These are phyloP conservation scores for Spea multiplicata DNA, from an alignment of 2,113 vertebrate genomes.

Conservation along the genomic window DNA sequence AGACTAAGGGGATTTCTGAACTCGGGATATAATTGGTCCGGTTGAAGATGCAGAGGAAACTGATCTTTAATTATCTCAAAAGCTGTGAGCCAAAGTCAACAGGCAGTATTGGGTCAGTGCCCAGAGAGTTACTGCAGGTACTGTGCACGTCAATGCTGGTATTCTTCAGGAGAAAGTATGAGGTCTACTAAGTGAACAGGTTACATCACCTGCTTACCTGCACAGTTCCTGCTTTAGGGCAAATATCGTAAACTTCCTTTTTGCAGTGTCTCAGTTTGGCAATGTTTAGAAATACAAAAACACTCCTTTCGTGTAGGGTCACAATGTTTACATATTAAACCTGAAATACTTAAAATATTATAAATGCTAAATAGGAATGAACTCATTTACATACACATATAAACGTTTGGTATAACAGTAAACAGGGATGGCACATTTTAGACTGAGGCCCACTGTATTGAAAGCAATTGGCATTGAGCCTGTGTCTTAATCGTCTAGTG, in stretches of 20 bases:
- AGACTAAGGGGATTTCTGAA: not conserved
- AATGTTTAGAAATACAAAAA: not conserved
- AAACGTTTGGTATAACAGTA: no score
- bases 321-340: not conserved
- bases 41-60: constrained; percentile 19
- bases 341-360: not conserved
- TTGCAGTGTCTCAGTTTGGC: not conserved
- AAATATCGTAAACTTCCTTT: not conserved
- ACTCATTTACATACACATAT: no score
- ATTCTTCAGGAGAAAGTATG: not conserved
- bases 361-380: no score
- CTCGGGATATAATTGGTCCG: constrained; percentile 11
- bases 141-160: constrained; percentile 1
- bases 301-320: not conserved
- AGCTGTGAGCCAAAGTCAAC: constrained; percentile 28
- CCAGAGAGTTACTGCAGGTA: constrained; percentile 8
- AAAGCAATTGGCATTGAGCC: no score
- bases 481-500: no score
- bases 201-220: not conserved
- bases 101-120: constrained; percentile 24
- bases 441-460: no score
- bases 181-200: not conserved
- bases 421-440: no score
- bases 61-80: constrained; percentile 37
- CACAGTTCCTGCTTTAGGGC: not conserved